Evolutionary conservation across 2,113 vertebrate genomes (phyloP), one percentile per base, ranked within the genome.

Genomic region (Toxotes jaculatrix): DNA sequence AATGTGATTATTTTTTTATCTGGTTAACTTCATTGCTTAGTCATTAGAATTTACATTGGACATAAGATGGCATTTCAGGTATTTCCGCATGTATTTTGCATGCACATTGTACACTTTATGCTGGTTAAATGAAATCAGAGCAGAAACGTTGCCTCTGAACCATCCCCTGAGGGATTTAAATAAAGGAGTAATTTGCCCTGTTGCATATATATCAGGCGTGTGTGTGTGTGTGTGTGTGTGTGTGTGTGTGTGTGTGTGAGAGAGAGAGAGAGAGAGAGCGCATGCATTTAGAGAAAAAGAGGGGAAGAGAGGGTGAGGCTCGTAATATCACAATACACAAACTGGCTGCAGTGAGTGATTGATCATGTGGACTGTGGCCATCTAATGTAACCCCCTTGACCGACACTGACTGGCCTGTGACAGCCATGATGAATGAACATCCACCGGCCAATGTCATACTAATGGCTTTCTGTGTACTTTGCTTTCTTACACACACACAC

Each of bases 401-500:
- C 66, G 19, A 67, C 77, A 64, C 80, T 89, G 88, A 88, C 80
- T 84, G 60, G 55, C 76, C 80, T 73, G 66, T 84, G 89, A 89
- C 87, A 85, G 79, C 74, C 43, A 36, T 88, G 87, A 93, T 88
- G 32, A 90, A 92, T 93, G 85, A 85, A 87, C 87, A 80, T 84
- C 74, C 62, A 86, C 45, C 0, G 17, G 78, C 73, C 84, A 80
- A 60, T 76, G 88, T 84, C 85, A 79, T 53, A 77, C 75, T 92
- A 88, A 92, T 84, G 78, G 73, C 57, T 90, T 73, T 83, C 34
- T 23, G 16, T 86, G 82, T 75, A 57, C 70, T 61, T 17, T 21
- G 53, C 17, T 1, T 53, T 27, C 45, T 38, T 32, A 27, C 42
- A 32, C 57, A 73, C 69, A 63, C 45, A 61, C 53, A 53, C 65